Conservation (phyloP, 2,888 invertebrate genomes). For the Nephrocerus scutellatus region DNA sequence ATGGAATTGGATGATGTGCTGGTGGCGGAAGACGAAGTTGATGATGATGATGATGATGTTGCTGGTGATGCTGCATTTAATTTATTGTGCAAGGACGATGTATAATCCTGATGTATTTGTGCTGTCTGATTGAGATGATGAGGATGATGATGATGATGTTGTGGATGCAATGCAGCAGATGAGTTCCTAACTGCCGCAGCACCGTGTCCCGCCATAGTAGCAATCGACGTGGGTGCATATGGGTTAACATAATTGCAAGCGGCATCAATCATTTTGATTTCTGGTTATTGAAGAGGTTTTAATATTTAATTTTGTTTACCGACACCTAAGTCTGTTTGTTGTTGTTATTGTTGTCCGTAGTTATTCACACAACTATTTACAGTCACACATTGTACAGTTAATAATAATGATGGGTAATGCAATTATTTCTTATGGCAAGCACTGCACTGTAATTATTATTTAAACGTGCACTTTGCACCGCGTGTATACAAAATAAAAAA, state of each 20-base stretch:
- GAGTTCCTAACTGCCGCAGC: constrained; percentile 13
- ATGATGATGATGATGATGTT: constrained; percentile 17
- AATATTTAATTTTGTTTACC: too few relatives aligned
- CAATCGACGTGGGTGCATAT: constrained; percentile 28
- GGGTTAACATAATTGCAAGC: constrained; percentile 43
- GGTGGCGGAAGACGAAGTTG: constrained; percentile 20
- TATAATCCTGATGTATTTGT: too few relatives aligned
- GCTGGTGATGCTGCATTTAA: constrained; percentile 20
- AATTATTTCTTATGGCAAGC: too few relatives aligned
- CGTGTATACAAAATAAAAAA: too few relatives aligned
- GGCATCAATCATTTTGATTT: constrained; percentile 39
- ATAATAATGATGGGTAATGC: too few relatives aligned
- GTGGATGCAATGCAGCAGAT: constrained; percentile 19
- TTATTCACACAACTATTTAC: neutral
- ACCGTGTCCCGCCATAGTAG: constrained; percentile 12
- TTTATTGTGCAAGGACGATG: constrained; percentile 15
- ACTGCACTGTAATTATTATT: too few relatives aligned
- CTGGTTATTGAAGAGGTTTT: neutral
- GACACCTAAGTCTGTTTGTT: too few relatives aligned
- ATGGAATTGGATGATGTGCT: constrained; percentile 13
- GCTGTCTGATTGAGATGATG: constrained; percentile 21
- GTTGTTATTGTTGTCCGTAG: constrained; percentile 9
- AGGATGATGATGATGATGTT: constrained; percentile 21
- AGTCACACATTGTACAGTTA: too few relatives aligned
- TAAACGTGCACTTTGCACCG: too few relatives aligned